Conservation (phyloP, 2,113 vertebrate genomes). For the Dicerorhinus sumatrensis region DNA sequence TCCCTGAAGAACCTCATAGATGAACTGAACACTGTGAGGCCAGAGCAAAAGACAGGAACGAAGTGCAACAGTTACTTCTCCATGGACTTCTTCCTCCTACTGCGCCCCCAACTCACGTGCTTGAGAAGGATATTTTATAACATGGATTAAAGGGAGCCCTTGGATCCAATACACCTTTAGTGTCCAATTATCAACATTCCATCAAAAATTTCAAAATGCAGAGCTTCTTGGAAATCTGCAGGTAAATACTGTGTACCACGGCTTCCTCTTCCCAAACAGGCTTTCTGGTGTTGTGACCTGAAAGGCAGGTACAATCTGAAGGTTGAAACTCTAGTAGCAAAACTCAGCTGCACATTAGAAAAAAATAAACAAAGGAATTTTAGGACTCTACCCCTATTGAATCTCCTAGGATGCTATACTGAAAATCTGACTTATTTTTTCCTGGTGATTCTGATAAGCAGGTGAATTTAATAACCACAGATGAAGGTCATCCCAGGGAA, state of each 20-base stretch:
- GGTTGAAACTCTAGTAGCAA: neutral
- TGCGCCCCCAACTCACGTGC: neutral
- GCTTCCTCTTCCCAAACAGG: conserved; percentile 2
- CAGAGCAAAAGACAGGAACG: neutral
- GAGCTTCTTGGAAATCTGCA: neutral
- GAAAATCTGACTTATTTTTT: neutral
- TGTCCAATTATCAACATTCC: conserved; percentile 38
- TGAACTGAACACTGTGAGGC: neutral
- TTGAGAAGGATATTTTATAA: conserved; percentile 34
- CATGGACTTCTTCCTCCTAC: neutral
- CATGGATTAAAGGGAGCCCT: conserved; percentile 22
- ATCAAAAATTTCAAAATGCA: neutral
- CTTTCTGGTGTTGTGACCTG: neutral
- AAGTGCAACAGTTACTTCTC: neutral
- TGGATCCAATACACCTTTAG: conserved; percentile 28
- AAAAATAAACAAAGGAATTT: neutral
- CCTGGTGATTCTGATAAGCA: neutral
- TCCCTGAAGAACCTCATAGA: neutral
- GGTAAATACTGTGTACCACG: neutral
- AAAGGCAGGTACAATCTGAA: neutral
- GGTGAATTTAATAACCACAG: neutral
- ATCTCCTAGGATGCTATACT: neutral
- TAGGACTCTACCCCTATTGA: too few species aligned
- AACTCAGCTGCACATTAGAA: neutral
- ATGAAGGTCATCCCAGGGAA: neutral